Evolutionary conservation across 1,140 invertebrate genomes (phyloP).

Genomic region (Eciton burchellii): DNA sequence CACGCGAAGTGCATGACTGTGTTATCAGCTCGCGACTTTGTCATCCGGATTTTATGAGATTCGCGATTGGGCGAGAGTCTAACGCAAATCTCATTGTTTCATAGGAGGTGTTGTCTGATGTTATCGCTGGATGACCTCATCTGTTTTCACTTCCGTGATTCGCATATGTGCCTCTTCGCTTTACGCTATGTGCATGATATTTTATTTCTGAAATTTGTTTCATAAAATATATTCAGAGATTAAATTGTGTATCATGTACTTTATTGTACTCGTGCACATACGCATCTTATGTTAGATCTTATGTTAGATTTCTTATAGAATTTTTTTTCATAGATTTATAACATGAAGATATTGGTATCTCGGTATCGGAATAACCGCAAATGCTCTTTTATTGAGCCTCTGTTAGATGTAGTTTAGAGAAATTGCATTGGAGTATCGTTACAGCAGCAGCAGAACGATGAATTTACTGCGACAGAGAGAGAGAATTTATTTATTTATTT

Average conservation of each 20-base stretch:
- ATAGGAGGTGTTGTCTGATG: too few relatives aligned
- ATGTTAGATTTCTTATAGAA: too few relatives aligned
- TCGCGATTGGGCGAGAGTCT: background rate
- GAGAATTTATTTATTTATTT: too few relatives aligned
- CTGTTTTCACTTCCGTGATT: too few relatives aligned
- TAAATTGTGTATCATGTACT: too few relatives aligned
- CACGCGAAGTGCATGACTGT: slow-evolving; percentile 18
- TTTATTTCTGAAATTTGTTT: too few relatives aligned
- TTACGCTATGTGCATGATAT: too few relatives aligned
- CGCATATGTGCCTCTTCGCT: too few relatives aligned
- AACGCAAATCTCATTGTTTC: background rate
- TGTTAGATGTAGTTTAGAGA: slow-evolving; percentile 2
- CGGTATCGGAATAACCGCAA: background rate
- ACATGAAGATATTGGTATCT: background rate
- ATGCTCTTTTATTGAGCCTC: background rate
- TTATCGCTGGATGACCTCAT: too few relatives aligned
- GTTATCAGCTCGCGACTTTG: background rate
- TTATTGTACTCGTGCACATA: too few relatives aligned
- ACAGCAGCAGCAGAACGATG: background rate
- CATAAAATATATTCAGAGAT: too few relatives aligned
- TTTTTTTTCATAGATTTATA: background rate
- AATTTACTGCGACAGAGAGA: background rate
- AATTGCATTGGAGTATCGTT: background rate
- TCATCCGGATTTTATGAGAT: background rate
- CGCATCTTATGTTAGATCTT: too few relatives aligned